Percentiles rank a stretch among this genome's conserved stretches.
These are phyloP conservation scores for Barbus barbus DNA, from an alignment of 2,113 vertebrate species.

Conservation along the genomic window DNA sequence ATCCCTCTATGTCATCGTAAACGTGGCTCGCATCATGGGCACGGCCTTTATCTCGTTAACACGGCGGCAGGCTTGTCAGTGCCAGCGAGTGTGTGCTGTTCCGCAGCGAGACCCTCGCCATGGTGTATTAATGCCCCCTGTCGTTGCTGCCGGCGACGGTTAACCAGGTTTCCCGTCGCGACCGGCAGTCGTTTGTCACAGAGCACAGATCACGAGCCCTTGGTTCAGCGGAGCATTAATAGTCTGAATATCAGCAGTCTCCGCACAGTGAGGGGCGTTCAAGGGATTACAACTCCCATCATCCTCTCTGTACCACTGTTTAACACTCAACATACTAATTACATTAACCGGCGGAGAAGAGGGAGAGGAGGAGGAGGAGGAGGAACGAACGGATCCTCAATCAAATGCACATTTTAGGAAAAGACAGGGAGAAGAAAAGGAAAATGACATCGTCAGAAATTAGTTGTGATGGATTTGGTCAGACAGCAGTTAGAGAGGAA, in stretches of 20 bases:
- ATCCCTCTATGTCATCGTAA: conserved; percentile 39
- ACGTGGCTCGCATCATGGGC: conserved; percentile 47
- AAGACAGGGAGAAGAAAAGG: conserved; percentile 28
- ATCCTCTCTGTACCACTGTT: conserved; percentile 46
- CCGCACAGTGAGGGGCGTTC: conserved; percentile 47
- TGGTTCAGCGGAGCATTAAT: conserved; percentile 59
- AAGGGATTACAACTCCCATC: conserved; percentile 52
- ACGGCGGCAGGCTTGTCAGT: conserved; percentile 51
- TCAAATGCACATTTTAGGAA: conserved; percentile 18
- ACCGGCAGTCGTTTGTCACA: conserved; percentile 56
- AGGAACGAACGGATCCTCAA: not conserved
- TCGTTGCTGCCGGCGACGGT: conserved; percentile 33
- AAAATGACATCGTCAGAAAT: conserved; percentile 40
- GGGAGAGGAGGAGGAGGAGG: not conserved
- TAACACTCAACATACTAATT: conserved; percentile 51
- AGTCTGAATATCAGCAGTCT: conserved; percentile 52
- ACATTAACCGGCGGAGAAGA: conserved; percentile 28
- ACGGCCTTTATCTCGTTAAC: conserved; percentile 58
- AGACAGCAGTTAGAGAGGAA: conserved; percentile 28
- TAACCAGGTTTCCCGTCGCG: conserved; percentile 50
- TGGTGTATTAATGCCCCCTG: conserved; percentile 61
- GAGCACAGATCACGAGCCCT: conserved; percentile 31
- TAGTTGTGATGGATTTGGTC: conserved; percentile 39
- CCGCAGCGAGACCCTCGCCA: conserved; percentile 47
- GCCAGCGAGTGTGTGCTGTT: conserved; percentile 41